Evolutionary conservation across 30 jellyfish, hydroid and myxozoan genomes (phyloP).

Genomic region (Aurelia coerulea): DNA sequence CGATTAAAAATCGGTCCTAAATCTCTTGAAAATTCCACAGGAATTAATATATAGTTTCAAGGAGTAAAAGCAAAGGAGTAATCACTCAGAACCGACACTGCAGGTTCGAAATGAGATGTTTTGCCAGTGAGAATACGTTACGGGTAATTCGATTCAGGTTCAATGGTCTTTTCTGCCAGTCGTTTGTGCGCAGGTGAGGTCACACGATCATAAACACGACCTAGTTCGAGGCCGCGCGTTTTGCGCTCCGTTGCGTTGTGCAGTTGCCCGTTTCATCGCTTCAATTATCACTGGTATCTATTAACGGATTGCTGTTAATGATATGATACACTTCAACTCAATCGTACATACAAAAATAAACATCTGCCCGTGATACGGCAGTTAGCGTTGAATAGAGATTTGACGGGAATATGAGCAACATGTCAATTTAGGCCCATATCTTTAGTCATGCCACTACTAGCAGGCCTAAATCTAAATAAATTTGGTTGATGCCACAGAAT

Average conservation of each 20-base stretch:
- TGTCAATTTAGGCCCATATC: too few relatives aligned
- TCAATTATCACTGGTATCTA: slow-evolving; percentile 20
- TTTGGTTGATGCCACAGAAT: too few relatives aligned
- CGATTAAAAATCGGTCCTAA: slow-evolving; percentile 16
- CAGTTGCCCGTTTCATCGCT: slow-evolving; percentile 59
- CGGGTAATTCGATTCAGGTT: slow-evolving; percentile 47
- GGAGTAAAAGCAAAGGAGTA: slow-evolving; percentile 15
- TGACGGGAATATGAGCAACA: too few relatives aligned
- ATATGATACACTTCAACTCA: too few relatives aligned
- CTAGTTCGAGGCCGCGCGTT: slow-evolving; percentile 28
- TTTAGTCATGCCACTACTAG: too few relatives aligned
- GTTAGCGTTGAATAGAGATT: too few relatives aligned
- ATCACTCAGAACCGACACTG: slow-evolving; percentile 38
- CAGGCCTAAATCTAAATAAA: too few relatives aligned
- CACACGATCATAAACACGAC: slow-evolving; percentile 58
- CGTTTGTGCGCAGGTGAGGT: slow-evolving; percentile 48
- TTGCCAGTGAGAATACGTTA: slow-evolving; percentile 58
- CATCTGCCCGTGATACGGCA: too few relatives aligned
- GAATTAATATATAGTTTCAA: slow-evolving; percentile 17
- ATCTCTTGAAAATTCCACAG: slow-evolving; percentile 12
- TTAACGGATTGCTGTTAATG: neutral
- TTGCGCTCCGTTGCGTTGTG: slow-evolving; percentile 53
- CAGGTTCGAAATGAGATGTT: slow-evolving; percentile 47
- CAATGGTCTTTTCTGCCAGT: slow-evolving; percentile 51
- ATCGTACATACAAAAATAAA: too few relatives aligned